Evolutionary conservation across 2,797 vertebrate genomes (phyloP).

Genomic region (Melopsittacus undulatus): DNA sequence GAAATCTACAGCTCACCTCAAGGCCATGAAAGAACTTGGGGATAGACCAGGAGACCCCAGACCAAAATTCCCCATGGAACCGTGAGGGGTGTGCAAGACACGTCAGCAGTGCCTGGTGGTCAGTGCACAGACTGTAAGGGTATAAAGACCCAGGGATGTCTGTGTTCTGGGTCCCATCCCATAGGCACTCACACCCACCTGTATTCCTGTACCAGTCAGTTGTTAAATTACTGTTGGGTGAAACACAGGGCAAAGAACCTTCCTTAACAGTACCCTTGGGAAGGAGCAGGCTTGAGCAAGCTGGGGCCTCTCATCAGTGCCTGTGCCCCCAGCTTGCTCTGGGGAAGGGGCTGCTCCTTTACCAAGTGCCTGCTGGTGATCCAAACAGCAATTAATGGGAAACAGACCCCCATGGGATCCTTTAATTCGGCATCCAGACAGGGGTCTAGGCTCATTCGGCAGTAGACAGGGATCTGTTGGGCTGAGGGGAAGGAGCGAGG

Average conservation of each 20-base stretch:
- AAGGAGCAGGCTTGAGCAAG: background rate
- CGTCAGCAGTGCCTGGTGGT: too few relatives aligned
- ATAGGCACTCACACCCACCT: background rate
- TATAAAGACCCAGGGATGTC: background rate
- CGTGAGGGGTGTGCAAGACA: background rate
- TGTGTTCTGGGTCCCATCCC: background rate
- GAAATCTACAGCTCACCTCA: background rate
- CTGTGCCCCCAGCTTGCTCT: background rate
- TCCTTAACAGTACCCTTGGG: background rate
- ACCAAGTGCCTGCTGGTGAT: too few relatives aligned
- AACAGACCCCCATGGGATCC: background rate
- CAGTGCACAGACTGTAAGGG: background rate
- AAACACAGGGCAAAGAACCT: background rate
- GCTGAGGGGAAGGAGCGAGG: background rate
- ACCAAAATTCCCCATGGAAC: background rate
- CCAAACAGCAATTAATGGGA: background rate
- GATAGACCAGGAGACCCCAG: background rate
- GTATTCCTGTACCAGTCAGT: background rate
- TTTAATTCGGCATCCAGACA: background rate
- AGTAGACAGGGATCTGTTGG: background rate
- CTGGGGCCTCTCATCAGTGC: background rate
- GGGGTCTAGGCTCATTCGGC: background rate
- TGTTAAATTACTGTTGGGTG: background rate
- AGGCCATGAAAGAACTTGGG: background rate
- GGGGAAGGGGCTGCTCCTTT: background rate